Conservation (phyloP, 2,113 vertebrate genomes). For the Romanogobio albipinnatus region DNA sequence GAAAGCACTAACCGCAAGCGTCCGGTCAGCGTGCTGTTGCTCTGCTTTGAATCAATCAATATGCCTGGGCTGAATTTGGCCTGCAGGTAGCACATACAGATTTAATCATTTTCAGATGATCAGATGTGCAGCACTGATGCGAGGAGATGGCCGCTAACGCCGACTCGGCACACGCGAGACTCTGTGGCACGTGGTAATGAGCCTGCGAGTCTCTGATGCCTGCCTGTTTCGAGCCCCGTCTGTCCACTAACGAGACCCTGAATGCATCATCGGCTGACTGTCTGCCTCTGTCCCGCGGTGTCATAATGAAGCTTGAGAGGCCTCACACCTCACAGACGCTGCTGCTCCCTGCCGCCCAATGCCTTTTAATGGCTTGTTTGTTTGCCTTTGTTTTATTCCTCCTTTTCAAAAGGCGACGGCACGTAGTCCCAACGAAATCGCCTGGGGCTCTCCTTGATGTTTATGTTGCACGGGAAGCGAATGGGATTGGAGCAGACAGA, state of each 20-base stretch:
- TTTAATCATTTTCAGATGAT: constrained; percentile 39
- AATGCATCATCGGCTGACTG: constrained; percentile 36
- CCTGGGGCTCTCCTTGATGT: constrained; percentile 49
- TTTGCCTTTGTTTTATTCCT: constrained; percentile 49
- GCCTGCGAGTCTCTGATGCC: constrained; percentile 41
- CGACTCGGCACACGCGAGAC: not conserved
- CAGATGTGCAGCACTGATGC: constrained; percentile 30
- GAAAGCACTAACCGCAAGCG: constrained; percentile 19
- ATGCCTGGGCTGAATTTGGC: not conserved
- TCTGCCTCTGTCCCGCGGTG: constrained; percentile 33
- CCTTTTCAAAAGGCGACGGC: constrained; percentile 28
- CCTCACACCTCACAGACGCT: constrained; percentile 19
- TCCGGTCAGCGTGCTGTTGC: constrained; percentile 15
- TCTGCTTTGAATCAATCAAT: constrained; percentile 38
- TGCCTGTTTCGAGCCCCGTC: constrained; percentile 40
- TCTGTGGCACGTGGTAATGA: constrained; percentile 53
- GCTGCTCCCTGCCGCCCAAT: not conserved
- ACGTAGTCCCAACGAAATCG: constrained; percentile 21
- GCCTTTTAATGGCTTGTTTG: constrained; percentile 58
- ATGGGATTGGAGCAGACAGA: constrained; percentile 41
- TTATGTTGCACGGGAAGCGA: constrained; percentile 33
- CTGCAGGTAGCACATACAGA: constrained; percentile 33
- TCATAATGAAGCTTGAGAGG: constrained; percentile 51
- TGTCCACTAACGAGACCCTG: constrained; percentile 58
- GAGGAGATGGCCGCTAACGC: not conserved